Conservation (phyloP, 2,888 invertebrate species). For the Xylocampa areola region DNA sequence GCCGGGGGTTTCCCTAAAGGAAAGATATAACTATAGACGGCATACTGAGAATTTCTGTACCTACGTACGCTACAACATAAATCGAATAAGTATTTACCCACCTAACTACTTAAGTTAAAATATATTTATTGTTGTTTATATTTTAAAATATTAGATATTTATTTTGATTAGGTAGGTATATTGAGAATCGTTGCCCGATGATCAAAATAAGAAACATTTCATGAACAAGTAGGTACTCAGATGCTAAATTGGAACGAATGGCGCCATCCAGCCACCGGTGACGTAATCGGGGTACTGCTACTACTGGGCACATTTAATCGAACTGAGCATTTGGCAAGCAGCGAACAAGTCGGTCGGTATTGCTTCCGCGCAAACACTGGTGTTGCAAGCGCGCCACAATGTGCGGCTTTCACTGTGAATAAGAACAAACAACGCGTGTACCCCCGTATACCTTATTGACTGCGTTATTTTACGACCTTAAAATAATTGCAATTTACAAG, state of each 20-base stretch:
- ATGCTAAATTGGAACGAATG: constrained; percentile 55
- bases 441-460: constrained; percentile 1
- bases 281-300: constrained; percentile 50
- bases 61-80: constrained; percentile 12
- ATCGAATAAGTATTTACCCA: too few species aligned
- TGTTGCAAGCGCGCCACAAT: constrained; percentile 64
- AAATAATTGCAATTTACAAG: neutral
- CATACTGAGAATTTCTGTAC: constrained; percentile 13
- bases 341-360: constrained; percentile 50
- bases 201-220: constrained; percentile 52
- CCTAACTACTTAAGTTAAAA: constrained; percentile 13
- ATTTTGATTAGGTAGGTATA: constrained; percentile 39
- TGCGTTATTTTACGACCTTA: neutral
- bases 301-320: constrained; percentile 45
- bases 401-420: constrained; percentile 70
- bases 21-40: constrained; percentile 2
- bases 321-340: constrained; percentile 56
- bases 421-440: constrained; percentile 52
- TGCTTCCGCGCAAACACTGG: constrained; percentile 55
- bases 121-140: constrained; percentile 5
- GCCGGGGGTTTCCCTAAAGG: constrained; percentile 11
- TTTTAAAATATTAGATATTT: constrained; percentile 1
- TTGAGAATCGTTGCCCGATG: constrained; percentile 47
- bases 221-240: constrained; percentile 48
- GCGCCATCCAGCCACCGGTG: constrained; percentile 46